Evolutionary conservation across 2,888 invertebrate species (phyloP).

Genomic region (Molanna angustata): DNA sequence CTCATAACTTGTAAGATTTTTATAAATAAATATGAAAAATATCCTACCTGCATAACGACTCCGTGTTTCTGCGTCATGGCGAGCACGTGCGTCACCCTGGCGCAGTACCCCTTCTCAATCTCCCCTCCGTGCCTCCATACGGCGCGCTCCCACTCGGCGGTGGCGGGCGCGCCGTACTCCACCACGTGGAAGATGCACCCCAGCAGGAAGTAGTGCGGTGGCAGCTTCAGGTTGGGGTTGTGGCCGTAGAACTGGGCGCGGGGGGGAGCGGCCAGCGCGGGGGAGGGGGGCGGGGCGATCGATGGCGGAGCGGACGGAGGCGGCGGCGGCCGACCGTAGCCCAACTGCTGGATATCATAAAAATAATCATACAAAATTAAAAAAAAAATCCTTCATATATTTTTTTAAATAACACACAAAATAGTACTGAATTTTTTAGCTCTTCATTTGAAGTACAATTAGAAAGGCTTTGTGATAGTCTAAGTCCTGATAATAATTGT

Average conservation of each 20-base stretch:
- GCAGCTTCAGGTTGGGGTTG: slow-evolving; percentile 86
- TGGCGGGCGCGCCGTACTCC: slow-evolving; percentile 67
- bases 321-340: slow-evolving; percentile 31
- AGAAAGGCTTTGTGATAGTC: too few species aligned
- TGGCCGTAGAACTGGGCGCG: slow-evolving; percentile 87
- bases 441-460: too few species aligned
- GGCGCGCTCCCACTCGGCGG: slow-evolving; percentile 64
- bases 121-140: slow-evolving; percentile 84
- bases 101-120: slow-evolving; percentile 79
- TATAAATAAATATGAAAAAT: too few species aligned
- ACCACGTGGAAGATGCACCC: slow-evolving; percentile 90
- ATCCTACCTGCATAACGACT: slow-evolving; percentile 77
- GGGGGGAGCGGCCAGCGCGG: slow-evolving; percentile 57
- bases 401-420: too few species aligned
- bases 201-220: slow-evolving; percentile 83
- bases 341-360: slow-evolving; percentile 14
- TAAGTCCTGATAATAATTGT: too few species aligned
- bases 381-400: too few species aligned
- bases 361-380: too few species aligned
- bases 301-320: slow-evolving; percentile 34
- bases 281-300: slow-evolving; percentile 48
- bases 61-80: slow-evolving; percentile 90
- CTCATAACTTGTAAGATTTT: too few species aligned
- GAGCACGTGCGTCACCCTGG: slow-evolving; percentile 87
- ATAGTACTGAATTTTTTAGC: too few species aligned